Evolutionary conservation across 2,797 vertebrate genomes (phyloP).

Genomic region (Protonibea diacanthus): DNA sequence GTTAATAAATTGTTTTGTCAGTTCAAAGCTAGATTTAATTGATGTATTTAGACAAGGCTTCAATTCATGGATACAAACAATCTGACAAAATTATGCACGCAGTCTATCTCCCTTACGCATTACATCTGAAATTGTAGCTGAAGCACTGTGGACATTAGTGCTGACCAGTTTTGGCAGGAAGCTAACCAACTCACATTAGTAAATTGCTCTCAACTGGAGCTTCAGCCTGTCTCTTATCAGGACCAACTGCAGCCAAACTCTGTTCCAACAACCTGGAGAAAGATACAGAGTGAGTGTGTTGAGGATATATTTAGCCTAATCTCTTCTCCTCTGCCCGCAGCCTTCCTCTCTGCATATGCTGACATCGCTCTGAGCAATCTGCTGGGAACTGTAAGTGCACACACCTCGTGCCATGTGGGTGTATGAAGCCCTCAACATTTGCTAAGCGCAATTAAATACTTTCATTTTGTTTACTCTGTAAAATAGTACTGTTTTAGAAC

Average conservation of each 20-base stretch:
- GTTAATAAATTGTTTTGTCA: neutral
- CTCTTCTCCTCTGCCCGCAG: slow-evolving; percentile 55
- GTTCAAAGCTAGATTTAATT: neutral
- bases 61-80: neutral
- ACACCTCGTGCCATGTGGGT: neutral
- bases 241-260: slow-evolving; percentile 3
- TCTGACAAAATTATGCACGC: slow-evolving; percentile 1
- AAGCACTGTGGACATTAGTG: neutral
- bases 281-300: neutral
- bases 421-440: neutral
- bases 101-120: neutral
- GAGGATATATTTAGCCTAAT: slow-evolving; percentile 31
- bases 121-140: slow-evolving; percentile 19
- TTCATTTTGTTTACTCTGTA: neutral
- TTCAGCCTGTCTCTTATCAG: slow-evolving; percentile 2
- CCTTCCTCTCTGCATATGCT: slow-evolving; percentile 81
- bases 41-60: neutral
- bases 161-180: slow-evolving; percentile 30
- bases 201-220: slow-evolving; percentile 29
- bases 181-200: slow-evolving; percentile 33
- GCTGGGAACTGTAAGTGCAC: slow-evolving; percentile 79
- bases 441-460: neutral
- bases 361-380: slow-evolving; percentile 84
- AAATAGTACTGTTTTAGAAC: neutral
- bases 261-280: slow-evolving; percentile 12